Evolutionary conservation across 2,797 vertebrate genomes (phyloP).

Genomic region (Lepidocolaptes lacrymiger): DNA sequence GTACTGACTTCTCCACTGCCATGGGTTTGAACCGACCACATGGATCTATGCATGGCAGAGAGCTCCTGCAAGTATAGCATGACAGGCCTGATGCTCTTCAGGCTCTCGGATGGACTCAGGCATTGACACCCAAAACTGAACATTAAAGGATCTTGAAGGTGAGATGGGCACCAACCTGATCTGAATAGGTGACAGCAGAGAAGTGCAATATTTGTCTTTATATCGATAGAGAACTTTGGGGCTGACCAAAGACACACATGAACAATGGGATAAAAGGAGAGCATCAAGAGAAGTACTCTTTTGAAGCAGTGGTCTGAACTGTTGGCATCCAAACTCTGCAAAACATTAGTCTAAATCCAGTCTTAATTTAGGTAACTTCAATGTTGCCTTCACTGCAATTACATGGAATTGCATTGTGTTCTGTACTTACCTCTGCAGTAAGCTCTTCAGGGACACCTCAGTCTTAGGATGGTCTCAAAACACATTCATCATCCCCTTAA

Average conservation of each 20-base stretch:
- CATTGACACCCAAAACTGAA: background rate
- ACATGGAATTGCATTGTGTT: background rate
- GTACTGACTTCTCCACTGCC: background rate
- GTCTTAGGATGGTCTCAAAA: background rate
- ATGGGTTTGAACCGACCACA: background rate
- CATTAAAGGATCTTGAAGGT: background rate
- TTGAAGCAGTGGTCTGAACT: background rate
- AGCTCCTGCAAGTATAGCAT: background rate
- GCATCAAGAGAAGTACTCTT: background rate
- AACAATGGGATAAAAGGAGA: background rate
- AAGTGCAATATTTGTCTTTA: background rate
- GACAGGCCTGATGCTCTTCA: background rate
- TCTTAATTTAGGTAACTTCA: background rate
- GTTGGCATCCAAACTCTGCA: background rate
- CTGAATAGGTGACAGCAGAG: background rate
- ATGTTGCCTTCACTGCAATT: background rate
- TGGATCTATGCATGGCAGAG: background rate
- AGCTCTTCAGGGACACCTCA: background rate
- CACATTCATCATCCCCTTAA: background rate
- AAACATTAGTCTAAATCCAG: background rate
- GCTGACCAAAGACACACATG: background rate
- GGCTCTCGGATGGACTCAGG: background rate
- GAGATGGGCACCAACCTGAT: background rate
- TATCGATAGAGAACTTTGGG: background rate
- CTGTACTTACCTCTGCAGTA: background rate